Evolutionary conservation across 2,113 vertebrate genomes (phyloP).

Genomic region (Hyla sarda): DNA sequence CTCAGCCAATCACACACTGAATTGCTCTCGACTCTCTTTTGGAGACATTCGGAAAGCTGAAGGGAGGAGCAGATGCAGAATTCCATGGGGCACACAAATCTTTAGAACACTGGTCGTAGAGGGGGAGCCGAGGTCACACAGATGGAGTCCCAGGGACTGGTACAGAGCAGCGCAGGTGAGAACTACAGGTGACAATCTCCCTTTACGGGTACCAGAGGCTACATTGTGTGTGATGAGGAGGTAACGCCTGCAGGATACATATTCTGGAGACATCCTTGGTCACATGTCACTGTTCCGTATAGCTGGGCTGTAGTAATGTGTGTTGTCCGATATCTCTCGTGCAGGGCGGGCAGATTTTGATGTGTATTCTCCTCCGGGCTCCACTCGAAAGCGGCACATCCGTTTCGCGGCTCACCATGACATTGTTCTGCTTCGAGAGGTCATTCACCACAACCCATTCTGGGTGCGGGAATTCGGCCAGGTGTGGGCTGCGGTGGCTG

Average conservation of each 20-base stretch:
- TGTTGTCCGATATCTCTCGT: neutral
- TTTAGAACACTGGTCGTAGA: neutral
- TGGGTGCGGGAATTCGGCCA: constrained; percentile 75
- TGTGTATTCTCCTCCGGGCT: constrained; percentile 33
- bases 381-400: constrained; percentile 74
- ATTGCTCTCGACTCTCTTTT: no score
- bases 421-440: constrained; percentile 77
- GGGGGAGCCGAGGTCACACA: constrained; percentile 4
- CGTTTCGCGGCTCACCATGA: constrained; percentile 79
- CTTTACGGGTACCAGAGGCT: no score
- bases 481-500: constrained; percentile 76
- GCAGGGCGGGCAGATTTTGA: constrained; percentile 18
- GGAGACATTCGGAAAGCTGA: no score
- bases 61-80: no score
- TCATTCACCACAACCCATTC: constrained; percentile 78
- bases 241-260: no score
- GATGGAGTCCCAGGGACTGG: constrained; percentile 42
- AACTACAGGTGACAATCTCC: no score
- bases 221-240: no score
- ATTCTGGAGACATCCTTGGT: neutral
- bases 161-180: constrained; percentile 29
- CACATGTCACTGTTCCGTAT: no score
- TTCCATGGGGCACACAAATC: no score
- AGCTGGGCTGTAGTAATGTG: neutral
- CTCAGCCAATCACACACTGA: no score